Evolutionary conservation across 2,888 invertebrate genomes (phyloP).

Genomic region (Elgonia sp.): DNA sequence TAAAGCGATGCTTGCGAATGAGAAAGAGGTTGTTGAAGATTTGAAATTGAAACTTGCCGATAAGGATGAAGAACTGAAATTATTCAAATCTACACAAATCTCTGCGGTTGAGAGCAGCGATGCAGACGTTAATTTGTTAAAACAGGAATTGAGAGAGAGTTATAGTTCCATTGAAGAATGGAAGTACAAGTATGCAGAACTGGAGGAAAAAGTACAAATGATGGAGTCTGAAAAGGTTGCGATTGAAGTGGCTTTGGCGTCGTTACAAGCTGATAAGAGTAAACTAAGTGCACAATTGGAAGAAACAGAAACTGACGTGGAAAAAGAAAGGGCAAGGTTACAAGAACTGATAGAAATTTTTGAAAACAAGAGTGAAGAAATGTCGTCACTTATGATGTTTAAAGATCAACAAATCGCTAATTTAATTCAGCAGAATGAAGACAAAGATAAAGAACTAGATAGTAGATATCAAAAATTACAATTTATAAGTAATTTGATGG

Average conservation of each 20-base stretch:
- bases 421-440: conserved; percentile 87
- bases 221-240: conserved; percentile 87
- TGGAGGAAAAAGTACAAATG: conserved; percentile 82
- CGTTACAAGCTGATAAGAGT: conserved; percentile 87
- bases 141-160: conserved; percentile 81
- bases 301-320: conserved; percentile 78
- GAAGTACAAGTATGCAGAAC: conserved; percentile 82
- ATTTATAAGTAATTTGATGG: conserved; percentile 80
- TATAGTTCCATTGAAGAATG: conserved; percentile 83
- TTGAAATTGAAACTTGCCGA: conserved; percentile 88
- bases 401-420: conserved; percentile 83
- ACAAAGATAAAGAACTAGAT: conserved; percentile 87
- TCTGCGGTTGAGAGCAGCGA: conserved; percentile 73
- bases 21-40: conserved; percentile 88
- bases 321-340: conserved; percentile 86
- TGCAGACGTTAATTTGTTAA: conserved; percentile 79
- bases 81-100: conserved; percentile 86
- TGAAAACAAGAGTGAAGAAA: conserved; percentile 84
- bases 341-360: conserved; percentile 87
- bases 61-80: conserved; percentile 82
- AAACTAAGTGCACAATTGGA: conserved; percentile 79
- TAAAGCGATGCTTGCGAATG: conserved; percentile 89
- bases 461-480: conserved; percentile 80
- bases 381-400: conserved; percentile 66
- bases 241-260: conserved; percentile 87